Percentiles rank a stretch among this genome's conserved stretches.
Conservation (phyloP, 2,888 invertebrate species). For the Hyles lineata region DNA sequence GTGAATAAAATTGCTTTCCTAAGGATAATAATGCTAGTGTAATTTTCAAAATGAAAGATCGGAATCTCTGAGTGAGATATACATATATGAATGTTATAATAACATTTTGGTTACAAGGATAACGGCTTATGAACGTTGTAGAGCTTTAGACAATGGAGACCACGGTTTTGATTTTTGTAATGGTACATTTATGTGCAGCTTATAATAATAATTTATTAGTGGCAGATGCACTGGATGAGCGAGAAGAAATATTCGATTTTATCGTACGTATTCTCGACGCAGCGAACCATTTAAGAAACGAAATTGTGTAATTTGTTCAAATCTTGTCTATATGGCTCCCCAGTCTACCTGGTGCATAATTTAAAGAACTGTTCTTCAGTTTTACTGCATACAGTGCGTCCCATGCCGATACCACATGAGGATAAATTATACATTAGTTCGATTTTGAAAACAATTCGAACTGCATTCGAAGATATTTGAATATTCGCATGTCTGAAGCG, state of each 20-base stretch:
- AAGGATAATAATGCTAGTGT: neutral
- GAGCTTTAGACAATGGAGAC: neutral
- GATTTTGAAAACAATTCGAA: too few species aligned
- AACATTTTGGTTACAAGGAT: neutral
- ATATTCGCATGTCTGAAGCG: too few species aligned
- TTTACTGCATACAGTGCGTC: too few species aligned
- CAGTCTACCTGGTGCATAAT: too few species aligned
- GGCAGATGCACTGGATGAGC: neutral
- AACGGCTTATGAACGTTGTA: neutral
- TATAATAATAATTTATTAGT: neutral
- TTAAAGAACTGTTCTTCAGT: too few species aligned
- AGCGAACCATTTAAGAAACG: neutral
- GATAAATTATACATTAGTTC: too few species aligned
- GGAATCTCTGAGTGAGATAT: neutral
- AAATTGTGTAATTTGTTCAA: neutral
- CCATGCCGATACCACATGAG: too few species aligned
- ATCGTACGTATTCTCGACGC: neutral
- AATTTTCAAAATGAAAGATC: constrained; percentile 17
- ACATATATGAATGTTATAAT: too few species aligned
- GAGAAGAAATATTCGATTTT: constrained; percentile 21
- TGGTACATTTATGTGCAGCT: neutral
- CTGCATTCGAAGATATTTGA: too few species aligned
- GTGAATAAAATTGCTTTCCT: neutral
- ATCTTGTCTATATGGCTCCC: too few species aligned
- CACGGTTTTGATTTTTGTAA: neutral